Base-by-base conservation (phyloP, 1,140 invertebrate genomes). In the Tetranychus urticae region DNA sequence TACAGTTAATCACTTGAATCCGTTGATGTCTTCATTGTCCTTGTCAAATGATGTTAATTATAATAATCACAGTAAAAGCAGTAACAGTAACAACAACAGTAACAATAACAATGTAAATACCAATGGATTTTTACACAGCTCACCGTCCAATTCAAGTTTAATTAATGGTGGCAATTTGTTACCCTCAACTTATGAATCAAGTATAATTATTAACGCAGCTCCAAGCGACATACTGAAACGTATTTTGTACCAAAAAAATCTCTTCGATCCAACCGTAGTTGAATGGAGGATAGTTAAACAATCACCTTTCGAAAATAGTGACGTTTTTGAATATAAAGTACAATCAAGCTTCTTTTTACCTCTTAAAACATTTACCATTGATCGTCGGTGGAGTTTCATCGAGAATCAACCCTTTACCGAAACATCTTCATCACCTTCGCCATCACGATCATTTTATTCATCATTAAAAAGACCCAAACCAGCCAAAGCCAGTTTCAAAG, bases 171-270 rank as follows among this genome's bases (percentile, higher is more conserved):
- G 33, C 35, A n/a, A 8, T 42, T n/a, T 37, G 2, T 31, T 59
- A 12, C 54, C 50, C 7, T 12, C 46, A 47, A 45, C n/a, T 6
- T 55, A 63, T 55, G 59, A 61, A 23, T 56, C 62, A 23, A 58
- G 13, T 35, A 37, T 52, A 12, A 45, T 61, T 33, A 61, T 63
- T 10, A 58, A 59, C 56, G 59, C 59, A 35, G 14, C 56, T 57
- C 62, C 62, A 31, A 47, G 42, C n/a, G 62, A 63, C 37, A 63
- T 63, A 48, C 50, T 63, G 4, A 39, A 42, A 34, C 46, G 62
- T n/a, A 35, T 63, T 14, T 33, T 63, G n/a, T 61, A 63, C 58
- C 46, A 63, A 58, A 57, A 59, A 50, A 61, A 59, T 55, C 31
- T 63, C 7, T 59, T 61, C 34, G 62, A 63, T 61, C 52, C 55